A percentile compares a stretch with the other conserved stretches of the same genome.
Evolutionary conservation across 1,140 invertebrate genomes (phyloP).

Genomic region (Macrobrachium nipponense): DNA sequence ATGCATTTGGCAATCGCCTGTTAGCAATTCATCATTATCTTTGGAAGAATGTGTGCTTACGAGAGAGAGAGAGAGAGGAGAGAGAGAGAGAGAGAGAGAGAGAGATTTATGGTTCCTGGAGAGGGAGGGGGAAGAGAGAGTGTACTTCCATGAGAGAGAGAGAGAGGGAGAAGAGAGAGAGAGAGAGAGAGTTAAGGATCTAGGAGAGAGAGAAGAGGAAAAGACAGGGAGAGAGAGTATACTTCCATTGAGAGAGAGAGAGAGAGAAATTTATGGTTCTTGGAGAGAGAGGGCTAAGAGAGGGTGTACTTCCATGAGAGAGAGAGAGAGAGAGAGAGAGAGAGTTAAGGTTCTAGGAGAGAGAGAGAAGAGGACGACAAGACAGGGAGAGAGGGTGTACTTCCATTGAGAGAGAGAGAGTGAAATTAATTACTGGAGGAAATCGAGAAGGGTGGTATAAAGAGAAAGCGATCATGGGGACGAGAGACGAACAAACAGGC

Average conservation of each 20-base stretch:
- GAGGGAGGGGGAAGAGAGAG: not conserved
- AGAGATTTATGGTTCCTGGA: not conserved
- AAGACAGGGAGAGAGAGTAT: not conserved
- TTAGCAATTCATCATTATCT: no score
- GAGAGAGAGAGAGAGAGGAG: not conserved
- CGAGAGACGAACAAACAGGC: not conserved
- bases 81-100: conserved; percentile 4
- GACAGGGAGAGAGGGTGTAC: not conserved
- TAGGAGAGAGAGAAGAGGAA: not conserved
- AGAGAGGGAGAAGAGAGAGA: not conserved
- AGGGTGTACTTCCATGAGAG: not conserved
- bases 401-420: not conserved
- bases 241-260: not conserved
- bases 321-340: not conserved
- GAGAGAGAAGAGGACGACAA: not conserved
- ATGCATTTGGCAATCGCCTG: no score
- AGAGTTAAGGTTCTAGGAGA: not conserved
- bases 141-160: not conserved
- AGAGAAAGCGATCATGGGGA: not conserved
- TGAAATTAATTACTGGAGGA: not conserved
- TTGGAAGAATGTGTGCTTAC: no score
- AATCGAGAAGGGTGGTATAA: not conserved
- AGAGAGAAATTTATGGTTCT: not conserved
- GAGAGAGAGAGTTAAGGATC: not conserved
- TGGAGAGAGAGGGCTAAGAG: not conserved